A percentile compares a stretch with the other conserved stretches of the same genome.
These are phyloP conservation scores for Sclerurus mexicanus DNA, from an alignment of 2,113 vertebrate genomes.

Conservation along the genomic window DNA sequence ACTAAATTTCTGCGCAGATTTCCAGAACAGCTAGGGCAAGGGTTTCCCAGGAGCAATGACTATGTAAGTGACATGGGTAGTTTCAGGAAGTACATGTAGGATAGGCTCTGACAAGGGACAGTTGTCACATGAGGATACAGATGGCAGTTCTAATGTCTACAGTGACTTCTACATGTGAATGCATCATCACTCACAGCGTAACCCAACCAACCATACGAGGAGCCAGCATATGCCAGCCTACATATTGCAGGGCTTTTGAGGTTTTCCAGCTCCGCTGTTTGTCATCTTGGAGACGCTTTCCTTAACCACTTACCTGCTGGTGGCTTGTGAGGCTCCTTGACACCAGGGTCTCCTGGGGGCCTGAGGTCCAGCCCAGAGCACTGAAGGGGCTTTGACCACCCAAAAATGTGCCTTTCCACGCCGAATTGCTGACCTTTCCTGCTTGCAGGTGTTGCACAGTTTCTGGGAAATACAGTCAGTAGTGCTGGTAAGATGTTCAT, in stretches of 20 bases:
- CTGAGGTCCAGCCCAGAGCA: background rate
- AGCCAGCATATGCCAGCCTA: background rate
- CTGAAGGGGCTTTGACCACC: background rate
- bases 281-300: background rate
- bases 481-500: background rate
- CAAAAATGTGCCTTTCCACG: background rate
- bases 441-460: background rate
- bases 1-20: background rate
- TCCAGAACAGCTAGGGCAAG: background rate
- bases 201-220: background rate
- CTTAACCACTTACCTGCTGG: background rate
- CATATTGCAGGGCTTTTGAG: background rate
- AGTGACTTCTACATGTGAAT: background rate
- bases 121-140: background rate
- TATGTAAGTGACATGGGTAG: background rate
- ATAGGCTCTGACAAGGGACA: background rate
- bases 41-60: background rate
- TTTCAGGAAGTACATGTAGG: background rate
- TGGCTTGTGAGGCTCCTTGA: background rate
- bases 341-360: background rate
- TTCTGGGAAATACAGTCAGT: background rate
- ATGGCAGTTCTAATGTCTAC: background rate
- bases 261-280: background rate
- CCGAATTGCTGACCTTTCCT: background rate
- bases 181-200: background rate